Evolutionary conservation across 1,140 invertebrate genomes (phyloP).

Genomic region (Watersipora subatra): DNA sequence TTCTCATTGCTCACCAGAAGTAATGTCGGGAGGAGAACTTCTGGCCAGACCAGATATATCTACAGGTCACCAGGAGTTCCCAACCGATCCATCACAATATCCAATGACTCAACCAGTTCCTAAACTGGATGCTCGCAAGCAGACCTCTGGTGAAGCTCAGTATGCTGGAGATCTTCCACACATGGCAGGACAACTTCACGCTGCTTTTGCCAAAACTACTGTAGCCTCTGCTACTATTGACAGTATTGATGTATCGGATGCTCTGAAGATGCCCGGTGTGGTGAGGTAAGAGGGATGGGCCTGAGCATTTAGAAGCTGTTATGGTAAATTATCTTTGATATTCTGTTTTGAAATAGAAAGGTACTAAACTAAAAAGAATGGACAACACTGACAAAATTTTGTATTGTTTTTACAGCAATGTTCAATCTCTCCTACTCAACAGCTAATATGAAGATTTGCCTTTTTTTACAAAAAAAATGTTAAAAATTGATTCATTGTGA

Average conservation of each 20-base stretch:
- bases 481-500: too few relatives aligned
- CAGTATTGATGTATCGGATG: conserved; percentile 20
- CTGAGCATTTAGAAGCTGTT: too few relatives aligned
- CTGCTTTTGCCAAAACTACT: conserved; percentile 36
- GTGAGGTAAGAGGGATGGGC: conserved; percentile 24
- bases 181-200: conserved; percentile 34
- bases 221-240: conserved; percentile 32
- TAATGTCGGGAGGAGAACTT: conserved; percentile 15
- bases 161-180: conserved; percentile 41
- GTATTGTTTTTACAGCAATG: too few relatives aligned
- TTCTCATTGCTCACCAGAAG: conserved; percentile 1
- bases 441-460: too few relatives aligned
- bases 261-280: conserved; percentile 31
- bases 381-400: too few relatives aligned
- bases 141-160: conserved; percentile 44
- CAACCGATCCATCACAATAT: conserved; percentile 56
- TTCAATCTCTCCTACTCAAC: too few relatives aligned
- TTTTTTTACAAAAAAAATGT: too few relatives aligned
- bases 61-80: conserved; percentile 55
- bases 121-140: conserved; percentile 60
- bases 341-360: too few relatives aligned
- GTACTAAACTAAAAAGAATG: too few relatives aligned
- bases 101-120: conserved; percentile 62
- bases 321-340: too few relatives aligned
- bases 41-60: conserved; percentile 45